A percentile compares a stretch with the other conserved stretches of the same genome.
These are phyloP conservation scores for Netelia fuscicornis DNA, from an alignment of 2,888 invertebrate genomes.

Conservation along the genomic window DNA sequence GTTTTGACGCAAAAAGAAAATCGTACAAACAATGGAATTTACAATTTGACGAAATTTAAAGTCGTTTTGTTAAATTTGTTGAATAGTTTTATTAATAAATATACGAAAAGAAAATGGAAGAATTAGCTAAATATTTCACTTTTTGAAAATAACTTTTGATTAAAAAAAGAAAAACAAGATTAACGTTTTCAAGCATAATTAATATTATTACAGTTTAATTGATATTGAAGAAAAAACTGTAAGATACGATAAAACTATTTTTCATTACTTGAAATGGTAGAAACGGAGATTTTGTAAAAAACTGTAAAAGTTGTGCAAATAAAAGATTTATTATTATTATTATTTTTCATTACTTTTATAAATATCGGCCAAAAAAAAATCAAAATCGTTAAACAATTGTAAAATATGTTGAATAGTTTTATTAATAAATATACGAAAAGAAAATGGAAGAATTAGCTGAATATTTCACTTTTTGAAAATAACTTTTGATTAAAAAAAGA, in stretches of 20 bases:
- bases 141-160: background rate
- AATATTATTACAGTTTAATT: background rate
- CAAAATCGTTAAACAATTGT: too few relatives aligned
- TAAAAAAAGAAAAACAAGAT: too few relatives aligned
- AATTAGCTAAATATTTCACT: background rate
- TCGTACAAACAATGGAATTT: background rate
- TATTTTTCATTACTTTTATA: too few relatives aligned
- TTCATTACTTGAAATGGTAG: too few relatives aligned
- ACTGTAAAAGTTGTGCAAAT: too few relatives aligned
- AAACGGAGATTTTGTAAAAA: too few relatives aligned
- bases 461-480: background rate
- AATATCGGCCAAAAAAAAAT: too few relatives aligned
- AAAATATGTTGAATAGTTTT: background rate
- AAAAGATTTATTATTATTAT: too few relatives aligned
- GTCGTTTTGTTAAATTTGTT: background rate
- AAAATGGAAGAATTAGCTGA: background rate
- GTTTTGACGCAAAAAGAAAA: too few relatives aligned
- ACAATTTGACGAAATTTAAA: background rate
- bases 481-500: background rate
- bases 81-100: conserved; percentile 11
- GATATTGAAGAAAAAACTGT: too few relatives aligned
- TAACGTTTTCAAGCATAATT: background rate
- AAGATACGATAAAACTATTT: too few relatives aligned
- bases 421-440: background rate
- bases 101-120: background rate